Evolutionary conservation across 2,888 invertebrate species (phyloP), one percentile per base, ranked within the genome.

Genomic region (Zelleria hepariella): DNA sequence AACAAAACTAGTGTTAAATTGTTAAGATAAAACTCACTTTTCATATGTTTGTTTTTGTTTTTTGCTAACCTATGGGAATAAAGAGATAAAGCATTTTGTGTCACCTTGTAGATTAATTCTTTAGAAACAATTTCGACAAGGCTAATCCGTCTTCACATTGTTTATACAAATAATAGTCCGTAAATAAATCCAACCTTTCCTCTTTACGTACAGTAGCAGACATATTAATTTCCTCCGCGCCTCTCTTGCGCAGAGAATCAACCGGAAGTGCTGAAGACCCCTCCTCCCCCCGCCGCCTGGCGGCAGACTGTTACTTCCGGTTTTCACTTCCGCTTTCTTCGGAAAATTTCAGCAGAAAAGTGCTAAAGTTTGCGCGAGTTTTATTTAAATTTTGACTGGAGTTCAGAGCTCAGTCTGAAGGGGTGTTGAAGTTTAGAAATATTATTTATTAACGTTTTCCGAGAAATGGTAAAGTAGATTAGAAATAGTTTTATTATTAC

Each of bases 221-320:
- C 76, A 70, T 76, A 78, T 59, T 26, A 51, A 55, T 56, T 21
- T 59, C 59, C 24, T 51, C 58, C 10, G 3, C 15, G 7, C 18
- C 59, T 72, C 73, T 66, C 73, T 62, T 69, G 68, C 66, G 62
- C 69, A 67, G 70, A 8, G 21, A 51, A 21, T 21, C 21, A 24
- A 70, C 72, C 79, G 83, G 82, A 82, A 79, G 73, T 74, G 72
- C 78, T 77, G 81, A 78, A 77, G 80, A 80, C 78, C 73, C 74
- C 72, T 76, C 77, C 6, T 8, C 55, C 32, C 32, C 27, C 55
- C 32, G 8, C 4, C 20, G 24, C 55, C 55, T 15, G 20, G 72
- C 72, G 71, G 71, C 80, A 82, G 81, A 80, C 83, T 81, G 82
- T 74, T 74, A 67, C 77, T 67, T 84, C 84, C 85, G 82, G 75